These are phyloP conservation scores for Trachelus iudaicus DNA, from an alignment of 2,888 invertebrate genomes.

Conservation along the genomic window DNA sequence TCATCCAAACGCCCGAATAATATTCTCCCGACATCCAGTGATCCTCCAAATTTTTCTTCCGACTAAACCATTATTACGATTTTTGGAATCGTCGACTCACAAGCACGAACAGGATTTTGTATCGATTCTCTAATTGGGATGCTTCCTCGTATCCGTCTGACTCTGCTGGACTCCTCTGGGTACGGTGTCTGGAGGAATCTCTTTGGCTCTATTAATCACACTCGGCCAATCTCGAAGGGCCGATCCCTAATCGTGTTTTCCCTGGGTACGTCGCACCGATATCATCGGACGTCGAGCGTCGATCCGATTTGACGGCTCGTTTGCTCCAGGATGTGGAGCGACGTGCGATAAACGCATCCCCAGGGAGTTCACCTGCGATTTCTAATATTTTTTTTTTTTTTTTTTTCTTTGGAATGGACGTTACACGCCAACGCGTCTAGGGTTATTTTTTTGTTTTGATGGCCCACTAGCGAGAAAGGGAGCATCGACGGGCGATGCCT, in stretches of 20 bases:
- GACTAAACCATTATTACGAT: background rate
- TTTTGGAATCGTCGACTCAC: background rate
- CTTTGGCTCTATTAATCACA: conserved; percentile 60
- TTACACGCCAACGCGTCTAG: background rate
- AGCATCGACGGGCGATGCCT: background rate
- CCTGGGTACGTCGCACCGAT: conserved; percentile 18
- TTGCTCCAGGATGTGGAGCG: conserved; percentile 34
- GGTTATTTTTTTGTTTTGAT: background rate
- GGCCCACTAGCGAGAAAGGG: background rate
- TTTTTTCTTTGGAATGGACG: background rate
- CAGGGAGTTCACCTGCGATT: background rate
- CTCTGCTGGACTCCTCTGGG: conserved; percentile 43
- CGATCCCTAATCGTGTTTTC: conserved; percentile 43
- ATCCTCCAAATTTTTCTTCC: conserved; percentile 40
- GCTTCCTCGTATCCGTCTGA: conserved; percentile 43
- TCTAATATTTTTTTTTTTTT: background rate
- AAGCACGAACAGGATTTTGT: background rate
- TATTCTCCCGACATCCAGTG: conserved; percentile 30
- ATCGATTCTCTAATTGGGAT: background rate
- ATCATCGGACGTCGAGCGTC: conserved; percentile 34
- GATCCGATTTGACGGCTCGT: conserved; percentile 56
- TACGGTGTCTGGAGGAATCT: conserved; percentile 42
- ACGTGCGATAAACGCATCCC: conserved; percentile 6
- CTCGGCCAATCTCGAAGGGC: conserved; percentile 52
- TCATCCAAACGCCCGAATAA: conserved; percentile 37